Evolutionary conservation across 2,888 invertebrate species (phyloP), one percentile per base, ranked within the genome.

Genomic region (Volucella zonaria): DNA sequence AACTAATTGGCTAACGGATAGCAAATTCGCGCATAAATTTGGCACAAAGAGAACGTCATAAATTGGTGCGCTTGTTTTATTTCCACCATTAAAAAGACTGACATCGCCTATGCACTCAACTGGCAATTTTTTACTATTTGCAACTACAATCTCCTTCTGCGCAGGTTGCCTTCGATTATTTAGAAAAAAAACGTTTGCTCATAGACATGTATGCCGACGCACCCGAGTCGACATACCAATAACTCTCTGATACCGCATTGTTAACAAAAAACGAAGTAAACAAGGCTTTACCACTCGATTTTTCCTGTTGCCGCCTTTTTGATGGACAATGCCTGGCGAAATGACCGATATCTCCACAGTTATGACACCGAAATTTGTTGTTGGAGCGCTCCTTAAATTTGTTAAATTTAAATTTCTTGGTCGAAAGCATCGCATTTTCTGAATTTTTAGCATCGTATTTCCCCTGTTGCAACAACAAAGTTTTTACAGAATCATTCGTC

Each of bases 1-100:
- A 1, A 67, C 61, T 18, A 83, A 66, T 40, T 86, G 77, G 15
- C 77, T 43, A 8, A 83, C 82, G 11, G 85, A 85, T 6, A 85
- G 52, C 42, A 83, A 64, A 59, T 79, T 82, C 18, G 77, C 62
- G 8, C 67, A 67, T 15, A 79, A 54, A 23, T 71, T 38, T 10
- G 73, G 74, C 15, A 82, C 62, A 45, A 49, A 62, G 15, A 45
- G 56, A 8, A 68, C 56, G 56, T 68, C 38, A 45, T 45, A 8
- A 14, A 45, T 45, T 31, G 18, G 14, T 2, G 45, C 78, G 11
- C 70, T 59, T 8, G 10, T 12, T 49, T 61, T 77, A 1, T 15
- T 52, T 18, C 14, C 38, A 43, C 8, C n/a, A 3, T 11, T 47
- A 1, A 40, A 23, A 10, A 68, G 68, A 15, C 18, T 15, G 8